phyloP scores from a whole-genome alignment of 2,797 vertebrate species.

The Oreortyx pictus region DNA sequence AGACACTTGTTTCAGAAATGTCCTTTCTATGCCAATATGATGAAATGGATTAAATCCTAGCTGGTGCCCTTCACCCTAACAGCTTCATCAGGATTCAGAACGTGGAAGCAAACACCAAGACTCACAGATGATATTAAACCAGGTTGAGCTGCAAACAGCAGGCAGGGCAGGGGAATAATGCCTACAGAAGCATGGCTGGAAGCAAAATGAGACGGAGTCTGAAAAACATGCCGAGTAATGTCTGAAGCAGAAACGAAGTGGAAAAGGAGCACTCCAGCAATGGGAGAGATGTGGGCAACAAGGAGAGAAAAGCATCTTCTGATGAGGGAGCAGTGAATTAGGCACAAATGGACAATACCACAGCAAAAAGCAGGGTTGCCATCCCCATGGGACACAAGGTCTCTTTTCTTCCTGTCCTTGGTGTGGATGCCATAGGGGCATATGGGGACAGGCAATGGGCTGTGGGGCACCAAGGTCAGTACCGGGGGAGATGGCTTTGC shows the following conservation, averaged over 20 bases:
- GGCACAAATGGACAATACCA: neutral
- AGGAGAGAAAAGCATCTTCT: neutral
- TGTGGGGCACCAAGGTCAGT: accelerated
- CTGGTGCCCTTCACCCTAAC: neutral
- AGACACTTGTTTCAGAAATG: neutral
- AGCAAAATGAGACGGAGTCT: neutral
- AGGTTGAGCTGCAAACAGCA: neutral
- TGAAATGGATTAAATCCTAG: neutral
- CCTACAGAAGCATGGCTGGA: neutral
- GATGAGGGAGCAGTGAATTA: neutral
- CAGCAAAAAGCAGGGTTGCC: neutral
- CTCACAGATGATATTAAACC: neutral
- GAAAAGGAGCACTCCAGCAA: neutral
- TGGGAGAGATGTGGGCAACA: neutral
- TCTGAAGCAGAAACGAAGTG: neutral
- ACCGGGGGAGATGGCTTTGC: neutral
- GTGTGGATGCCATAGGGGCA: neutral
- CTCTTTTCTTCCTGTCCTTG: neutral
- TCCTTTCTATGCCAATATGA: neutral
- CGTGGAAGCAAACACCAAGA: neutral
- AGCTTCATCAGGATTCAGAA: neutral
- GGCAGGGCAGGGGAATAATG: neutral
- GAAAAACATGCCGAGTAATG: neutral
- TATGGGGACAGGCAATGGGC: neutral
- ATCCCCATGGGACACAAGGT: accelerated